Evolutionary conservation across 1,140 invertebrate genomes (phyloP).

Genomic region (Drosophila neocordata): DNA sequence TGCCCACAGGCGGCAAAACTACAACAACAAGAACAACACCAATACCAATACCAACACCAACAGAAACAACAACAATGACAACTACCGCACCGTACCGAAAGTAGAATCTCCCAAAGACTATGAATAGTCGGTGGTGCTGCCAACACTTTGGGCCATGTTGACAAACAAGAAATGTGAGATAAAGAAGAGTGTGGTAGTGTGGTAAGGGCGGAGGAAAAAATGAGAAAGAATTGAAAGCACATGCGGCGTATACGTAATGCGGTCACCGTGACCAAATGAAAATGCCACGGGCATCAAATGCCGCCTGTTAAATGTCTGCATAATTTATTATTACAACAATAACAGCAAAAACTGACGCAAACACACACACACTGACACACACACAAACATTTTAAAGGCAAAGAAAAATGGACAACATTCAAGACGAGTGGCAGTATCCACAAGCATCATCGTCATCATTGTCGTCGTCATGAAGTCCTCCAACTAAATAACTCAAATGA

Average conservation of each 20-base stretch:
- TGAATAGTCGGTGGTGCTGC: conserved; percentile 18
- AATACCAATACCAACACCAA: conserved; percentile 23
- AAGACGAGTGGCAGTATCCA: conserved; percentile 32
- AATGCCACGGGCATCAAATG: conserved; percentile 37
- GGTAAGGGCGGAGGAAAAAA: too few relatives aligned
- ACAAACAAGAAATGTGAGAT: conserved; percentile 49
- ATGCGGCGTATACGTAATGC: conserved; percentile 71
- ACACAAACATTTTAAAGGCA: conserved; percentile 47
- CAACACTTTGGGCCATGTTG: conserved; percentile 54
- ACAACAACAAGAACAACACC: conserved; percentile 41
- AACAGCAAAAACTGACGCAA: conserved; percentile 16
- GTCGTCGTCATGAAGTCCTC: conserved; percentile 50
- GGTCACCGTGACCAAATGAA: conserved; percentile 33
- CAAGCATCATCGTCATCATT: conserved; percentile 15
- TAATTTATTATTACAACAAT: conserved; percentile 68
- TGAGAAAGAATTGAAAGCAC: conserved; percentile 25
- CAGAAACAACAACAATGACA: conserved; percentile 14
- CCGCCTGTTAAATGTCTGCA: conserved; percentile 68
- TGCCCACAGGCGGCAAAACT: conserved; percentile 60
- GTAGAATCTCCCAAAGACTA: not conserved
- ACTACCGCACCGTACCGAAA: conserved; percentile 12
- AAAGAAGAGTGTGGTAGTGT: too few relatives aligned
- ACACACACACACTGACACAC: conserved; percentile 10
- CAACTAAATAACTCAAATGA: conserved; percentile 71
- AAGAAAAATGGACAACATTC: conserved; percentile 61